A percentile compares a stretch with the other conserved stretches of the same genome.
phyloP scores from a whole-genome alignment of 2,797 vertebrate genomes.

The Cyprinella venusta region DNA sequence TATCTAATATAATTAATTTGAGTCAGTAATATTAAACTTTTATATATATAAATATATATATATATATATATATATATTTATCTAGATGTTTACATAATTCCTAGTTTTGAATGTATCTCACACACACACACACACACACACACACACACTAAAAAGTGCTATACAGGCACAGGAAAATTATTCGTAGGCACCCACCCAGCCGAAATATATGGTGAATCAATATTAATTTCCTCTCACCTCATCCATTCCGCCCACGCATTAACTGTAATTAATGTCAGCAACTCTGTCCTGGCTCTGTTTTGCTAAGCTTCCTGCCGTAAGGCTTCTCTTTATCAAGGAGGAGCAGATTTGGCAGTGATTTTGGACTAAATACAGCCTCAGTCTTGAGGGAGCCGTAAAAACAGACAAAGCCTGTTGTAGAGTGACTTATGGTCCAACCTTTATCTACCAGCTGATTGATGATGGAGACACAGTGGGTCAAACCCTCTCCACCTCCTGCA shows the following conservation, averaged over 20 bases:
- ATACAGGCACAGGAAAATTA: not conserved
- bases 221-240: conserved; percentile 45
- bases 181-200: conserved; percentile 29
- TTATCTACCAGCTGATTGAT: conserved; percentile 66
- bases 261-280: conserved; percentile 53
- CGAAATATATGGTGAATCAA: conserved; percentile 51
- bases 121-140: not conserved
- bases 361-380: conserved; percentile 54
- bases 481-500: conserved; percentile 34
- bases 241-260: conserved; percentile 39
- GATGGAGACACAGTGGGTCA: conserved; percentile 54
- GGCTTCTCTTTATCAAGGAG: conserved; percentile 54
- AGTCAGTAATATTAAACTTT: not conserved
- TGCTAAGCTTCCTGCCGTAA: not conserved
- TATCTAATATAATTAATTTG: not conserved
- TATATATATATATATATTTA: no score
- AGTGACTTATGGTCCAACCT: conserved; percentile 61
- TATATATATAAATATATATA: no score
- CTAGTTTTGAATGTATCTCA: no score
- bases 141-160: not conserved
- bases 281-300: conserved; percentile 21
- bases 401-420: conserved; percentile 60
- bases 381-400: conserved; percentile 54
- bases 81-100: no score
- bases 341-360: conserved; percentile 64